These are phyloP conservation scores for Oligia latruncula DNA, from an alignment of 2,888 invertebrate genomes.

Conservation along the genomic window DNA sequence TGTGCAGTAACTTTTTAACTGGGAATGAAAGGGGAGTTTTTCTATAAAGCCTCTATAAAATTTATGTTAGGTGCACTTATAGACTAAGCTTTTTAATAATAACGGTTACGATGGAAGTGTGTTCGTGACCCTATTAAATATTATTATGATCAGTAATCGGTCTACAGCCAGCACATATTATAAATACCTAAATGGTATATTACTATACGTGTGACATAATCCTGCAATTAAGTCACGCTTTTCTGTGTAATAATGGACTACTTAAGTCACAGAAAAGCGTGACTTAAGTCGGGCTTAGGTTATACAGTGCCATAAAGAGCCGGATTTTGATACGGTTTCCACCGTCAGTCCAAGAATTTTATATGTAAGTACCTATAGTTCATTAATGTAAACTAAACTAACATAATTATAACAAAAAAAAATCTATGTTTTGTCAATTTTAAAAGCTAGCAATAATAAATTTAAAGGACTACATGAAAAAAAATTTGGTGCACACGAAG, in stretches of 20 bases:
- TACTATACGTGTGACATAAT: too few species aligned
- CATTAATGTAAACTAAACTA: neutral
- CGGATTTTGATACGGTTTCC: neutral
- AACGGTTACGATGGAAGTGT: neutral
- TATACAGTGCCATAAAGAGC: neutral
- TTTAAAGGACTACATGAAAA: too few species aligned
- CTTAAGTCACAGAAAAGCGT: too few species aligned
- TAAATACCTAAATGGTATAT: neutral
- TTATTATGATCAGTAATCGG: neutral
- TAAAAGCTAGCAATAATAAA: too few species aligned
- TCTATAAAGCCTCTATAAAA: neutral
- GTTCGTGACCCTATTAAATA: neutral
- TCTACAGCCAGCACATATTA: neutral
- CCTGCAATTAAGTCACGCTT: too few species aligned
- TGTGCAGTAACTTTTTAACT: constrained; percentile 45
- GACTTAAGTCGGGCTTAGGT: too few species aligned
- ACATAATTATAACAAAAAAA: neutral
- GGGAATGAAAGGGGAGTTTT: constrained; percentile 10
- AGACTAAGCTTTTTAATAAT: neutral
- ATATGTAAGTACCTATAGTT: neutral
- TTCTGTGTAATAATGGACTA: too few species aligned
- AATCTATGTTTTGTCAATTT: too few species aligned
- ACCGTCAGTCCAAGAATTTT: neutral
- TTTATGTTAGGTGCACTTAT: neutral
- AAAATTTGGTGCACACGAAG: too few species aligned